A percentile compares a stretch with the other conserved stretches of the same genome.
phyloP scores from a whole-genome alignment of 2,797 vertebrate species.

The Sarcophilus harrisii region DNA sequence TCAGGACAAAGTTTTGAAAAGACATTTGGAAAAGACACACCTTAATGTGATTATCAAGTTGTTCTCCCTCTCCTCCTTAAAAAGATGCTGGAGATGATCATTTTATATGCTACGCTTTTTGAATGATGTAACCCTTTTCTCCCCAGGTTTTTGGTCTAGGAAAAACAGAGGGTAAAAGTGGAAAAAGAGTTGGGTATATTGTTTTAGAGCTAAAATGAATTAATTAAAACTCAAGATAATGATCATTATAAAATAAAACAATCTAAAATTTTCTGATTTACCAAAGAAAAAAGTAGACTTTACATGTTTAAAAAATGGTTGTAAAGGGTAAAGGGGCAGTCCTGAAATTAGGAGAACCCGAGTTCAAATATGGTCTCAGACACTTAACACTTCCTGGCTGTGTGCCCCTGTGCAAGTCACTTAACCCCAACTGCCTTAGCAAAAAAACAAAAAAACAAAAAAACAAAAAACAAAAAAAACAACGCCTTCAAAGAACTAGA shows the following conservation, averaged over 20 bases:
- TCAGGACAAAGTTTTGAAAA: constrained; percentile 9
- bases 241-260: not conserved
- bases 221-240: not conserved
- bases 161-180: not conserved
- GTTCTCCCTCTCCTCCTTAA: not conserved
- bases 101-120: constrained; percentile 26
- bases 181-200: not conserved
- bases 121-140: constrained; percentile 31
- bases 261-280: not conserved
- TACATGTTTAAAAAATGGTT: not conserved
- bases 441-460: too few species aligned
- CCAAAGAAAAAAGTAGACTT: not conserved
- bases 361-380: too few species aligned
- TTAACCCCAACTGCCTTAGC: too few species aligned
- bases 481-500: not conserved
- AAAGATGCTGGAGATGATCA: constrained; percentile 21
- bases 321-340: too few species aligned
- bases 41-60: constrained; percentile 5
- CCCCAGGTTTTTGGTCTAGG: constrained; percentile 16
- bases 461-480: not conserved
- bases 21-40: not conserved
- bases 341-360: too few species aligned
- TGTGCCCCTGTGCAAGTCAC: too few species aligned
- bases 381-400: too few species aligned
- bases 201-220: constrained; percentile 4